Conservation (phyloP, 2,113 vertebrate genomes). For the Malurus melanocephalus region DNA sequence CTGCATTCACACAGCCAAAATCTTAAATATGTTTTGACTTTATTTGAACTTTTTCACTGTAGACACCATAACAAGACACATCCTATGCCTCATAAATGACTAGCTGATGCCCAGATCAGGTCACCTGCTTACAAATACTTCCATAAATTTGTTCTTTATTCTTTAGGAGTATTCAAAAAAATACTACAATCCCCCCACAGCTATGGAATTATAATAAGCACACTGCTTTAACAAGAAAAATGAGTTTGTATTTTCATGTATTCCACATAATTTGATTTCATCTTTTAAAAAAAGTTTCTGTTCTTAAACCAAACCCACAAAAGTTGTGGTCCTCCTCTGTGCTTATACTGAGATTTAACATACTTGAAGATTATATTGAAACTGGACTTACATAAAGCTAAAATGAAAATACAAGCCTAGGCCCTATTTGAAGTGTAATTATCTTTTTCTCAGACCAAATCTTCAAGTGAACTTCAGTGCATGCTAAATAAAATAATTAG, state of each 20-base stretch:
- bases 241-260: background rate
- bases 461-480: background rate
- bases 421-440: background rate
- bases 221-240: background rate
- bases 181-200: background rate
- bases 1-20: background rate
- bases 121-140: slow-evolving; percentile 25
- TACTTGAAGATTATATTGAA: background rate
- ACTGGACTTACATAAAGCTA: background rate
- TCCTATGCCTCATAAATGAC: background rate
- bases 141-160: background rate
- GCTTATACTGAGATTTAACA: background rate
- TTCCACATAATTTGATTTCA: background rate
- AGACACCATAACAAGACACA: background rate
- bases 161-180: background rate
- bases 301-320: background rate
- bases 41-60: background rate
- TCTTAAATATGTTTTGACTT: slow-evolving; percentile 13
- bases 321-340: background rate
- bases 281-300: background rate
- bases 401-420: slow-evolving; percentile 17
- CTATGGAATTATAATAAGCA: background rate
- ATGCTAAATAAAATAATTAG: background rate
- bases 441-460: background rate
- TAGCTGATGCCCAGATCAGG: background rate